A percentile compares a stretch with the other conserved stretches of the same genome.
Conservation (phyloP, 1,140 invertebrate genomes). For the Cydia fagiglandana region DNA sequence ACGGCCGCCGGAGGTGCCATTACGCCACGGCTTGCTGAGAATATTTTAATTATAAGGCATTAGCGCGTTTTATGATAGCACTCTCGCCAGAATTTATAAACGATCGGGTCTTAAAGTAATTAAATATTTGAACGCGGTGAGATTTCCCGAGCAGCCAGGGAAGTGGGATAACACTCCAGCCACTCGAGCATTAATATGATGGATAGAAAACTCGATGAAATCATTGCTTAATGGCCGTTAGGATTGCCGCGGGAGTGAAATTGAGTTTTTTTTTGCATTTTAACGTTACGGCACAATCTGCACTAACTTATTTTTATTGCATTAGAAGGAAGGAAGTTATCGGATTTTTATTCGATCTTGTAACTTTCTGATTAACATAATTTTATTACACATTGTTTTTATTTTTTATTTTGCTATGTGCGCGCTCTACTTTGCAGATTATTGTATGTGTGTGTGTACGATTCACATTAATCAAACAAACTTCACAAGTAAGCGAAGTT, state of each 20-base stretch:
- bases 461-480: neutral
- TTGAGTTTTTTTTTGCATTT: conserved; percentile 47
- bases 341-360: neutral
- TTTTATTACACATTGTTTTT: neutral
- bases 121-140: conserved; percentile 79
- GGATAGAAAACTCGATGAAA: conserved; percentile 77
- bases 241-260: conserved; percentile 59
- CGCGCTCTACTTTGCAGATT: neutral
- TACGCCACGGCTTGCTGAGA: conserved; percentile 80
- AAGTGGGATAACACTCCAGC: conserved; percentile 61
- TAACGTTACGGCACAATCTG: conserved; percentile 40
- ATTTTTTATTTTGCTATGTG: neutral
- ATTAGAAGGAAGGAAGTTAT: conserved; percentile 3
- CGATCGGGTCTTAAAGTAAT: conserved; percentile 77
- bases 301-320: conserved; percentile 32
- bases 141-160: conserved; percentile 74
- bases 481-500: neutral
- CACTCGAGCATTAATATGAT: conserved; percentile 67
- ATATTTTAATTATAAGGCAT: conserved; percentile 80
- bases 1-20: conserved; percentile 77
- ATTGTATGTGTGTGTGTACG: neutral
- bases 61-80: conserved; percentile 79
- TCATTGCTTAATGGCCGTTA: conserved; percentile 74
- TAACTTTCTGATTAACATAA: neutral
- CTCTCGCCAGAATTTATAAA: conserved; percentile 75